These are phyloP conservation scores for Halictus ligatus DNA, from an alignment of 2,888 invertebrate genomes.

Conservation along the genomic window DNA sequence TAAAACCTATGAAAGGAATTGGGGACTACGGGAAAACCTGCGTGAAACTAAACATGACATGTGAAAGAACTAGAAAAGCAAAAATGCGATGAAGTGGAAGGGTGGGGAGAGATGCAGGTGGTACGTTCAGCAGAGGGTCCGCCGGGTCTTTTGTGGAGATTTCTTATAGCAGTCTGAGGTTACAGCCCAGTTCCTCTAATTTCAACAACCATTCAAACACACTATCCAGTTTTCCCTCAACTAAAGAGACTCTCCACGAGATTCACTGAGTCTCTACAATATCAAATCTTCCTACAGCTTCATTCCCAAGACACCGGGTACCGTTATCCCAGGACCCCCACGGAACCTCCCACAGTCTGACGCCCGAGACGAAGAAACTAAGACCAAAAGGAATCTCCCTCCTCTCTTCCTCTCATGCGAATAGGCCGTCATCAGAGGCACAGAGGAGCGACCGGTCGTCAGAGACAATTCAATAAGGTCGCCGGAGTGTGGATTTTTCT, in stretches of 20 bases:
- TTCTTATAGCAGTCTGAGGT: neutral
- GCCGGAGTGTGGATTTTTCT: conserved; percentile 82
- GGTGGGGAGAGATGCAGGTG: no score
- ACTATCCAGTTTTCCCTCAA: neutral
- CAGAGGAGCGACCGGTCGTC: conserved; percentile 36
- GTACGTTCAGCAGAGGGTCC: neutral
- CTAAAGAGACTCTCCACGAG: neutral
- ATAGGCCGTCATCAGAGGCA: conserved; percentile 45
- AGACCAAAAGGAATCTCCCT: neutral
- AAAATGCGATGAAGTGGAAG: neutral
- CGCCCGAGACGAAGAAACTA: neutral
- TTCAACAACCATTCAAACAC: neutral
- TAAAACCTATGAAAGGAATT: no score
- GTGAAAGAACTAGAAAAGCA: neutral
- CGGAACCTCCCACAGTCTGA: neutral
- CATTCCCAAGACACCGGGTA: neutral
- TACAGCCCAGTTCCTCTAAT: neutral
- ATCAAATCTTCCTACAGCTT: neutral
- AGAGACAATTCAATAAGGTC: conserved; percentile 81
- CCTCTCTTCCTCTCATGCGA: neutral
- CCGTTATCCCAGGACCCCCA: neutral
- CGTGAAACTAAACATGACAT: neutral
- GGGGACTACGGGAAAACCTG: no score
- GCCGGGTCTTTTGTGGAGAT: neutral
- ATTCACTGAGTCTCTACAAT: neutral